phyloP scores from a whole-genome alignment of 64 coral and sea anemone genomes.

The Montipora cactus region DNA sequence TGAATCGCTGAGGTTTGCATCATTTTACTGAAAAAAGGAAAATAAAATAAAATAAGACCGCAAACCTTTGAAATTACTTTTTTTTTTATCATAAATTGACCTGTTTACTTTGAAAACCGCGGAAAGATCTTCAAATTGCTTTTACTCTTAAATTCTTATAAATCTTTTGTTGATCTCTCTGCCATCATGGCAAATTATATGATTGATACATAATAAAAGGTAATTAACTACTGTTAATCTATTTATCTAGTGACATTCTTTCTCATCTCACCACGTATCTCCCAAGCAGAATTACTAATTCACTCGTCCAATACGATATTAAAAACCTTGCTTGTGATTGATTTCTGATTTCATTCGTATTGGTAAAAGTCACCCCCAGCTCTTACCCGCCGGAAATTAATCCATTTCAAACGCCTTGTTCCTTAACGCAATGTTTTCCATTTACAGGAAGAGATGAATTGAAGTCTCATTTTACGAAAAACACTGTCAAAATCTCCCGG shows the following conservation, averaged over 20 bases:
- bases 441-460: conserved; percentile 26
- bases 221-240: conserved; percentile 60
- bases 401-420: neutral
- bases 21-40: conserved; percentile 5
- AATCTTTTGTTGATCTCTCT: conserved; percentile 50
- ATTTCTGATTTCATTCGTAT: conserved; percentile 47
- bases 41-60: neutral
- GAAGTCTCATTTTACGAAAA: conserved; percentile 32
- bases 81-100: conserved; percentile 12
- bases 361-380: conserved; percentile 46
- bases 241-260: conserved; percentile 67
- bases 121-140: conserved; percentile 30
- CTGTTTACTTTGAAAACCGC: conserved; percentile 50
- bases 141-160: conserved; percentile 36
- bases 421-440: conserved; percentile 40
- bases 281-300: conserved; percentile 14
- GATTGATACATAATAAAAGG: conserved; percentile 57
- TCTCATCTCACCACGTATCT: conserved; percentile 39
- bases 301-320: conserved; percentile 24
- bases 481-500: conserved; percentile 25
- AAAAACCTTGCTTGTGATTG: conserved; percentile 53
- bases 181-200: conserved; percentile 50
- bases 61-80: conserved; percentile 3
- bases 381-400: conserved; percentile 67
- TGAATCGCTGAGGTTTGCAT: neutral